Base-by-base conservation (phyloP, 2,113 vertebrate genomes). In the Hipposideros armiger region DNA sequence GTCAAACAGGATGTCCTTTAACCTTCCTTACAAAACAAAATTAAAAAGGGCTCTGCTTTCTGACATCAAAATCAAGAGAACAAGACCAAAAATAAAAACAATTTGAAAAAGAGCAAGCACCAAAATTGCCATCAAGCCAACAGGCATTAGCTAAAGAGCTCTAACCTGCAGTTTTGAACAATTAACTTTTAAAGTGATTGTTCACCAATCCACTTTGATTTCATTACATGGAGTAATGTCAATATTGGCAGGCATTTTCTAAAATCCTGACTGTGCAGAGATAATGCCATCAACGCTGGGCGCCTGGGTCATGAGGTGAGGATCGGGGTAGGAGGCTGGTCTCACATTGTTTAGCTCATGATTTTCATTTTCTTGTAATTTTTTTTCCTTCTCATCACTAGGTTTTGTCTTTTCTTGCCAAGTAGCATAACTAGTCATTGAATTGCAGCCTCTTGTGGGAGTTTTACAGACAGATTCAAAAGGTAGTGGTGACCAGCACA, bases 91-190 rank as follows among this genome's bases (percentile, higher is more conserved):
- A 70, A 62, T 88, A 69, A 66, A 93, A 56, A 45, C 50, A 52
- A 52, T 52, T 36, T 15, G 16, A 47, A 72, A 94, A 93, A 90
- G 42, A 91, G 66, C 80, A 98, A 93, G 56, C 26, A 84, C 76
- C 70, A 73, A 89, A 91, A 94, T n/a, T 84, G 66, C 69, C 42
- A 84, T 87, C 72, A 94, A 96, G 95, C 87, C 93, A 97, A 93
- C 67, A 84, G 5, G 72, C 62, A 1, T 83, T 95, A 4, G 0
- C 76, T 97, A 95, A 87, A 97, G 87, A 97, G 78, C 85, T 78
- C 73, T 74, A 97, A 97, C 96, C 97, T 97, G 95, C 58, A 10
- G 64, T 96, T 97, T 97, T 83, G 93, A 90, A 95, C 94, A 87
- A 92, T 92, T 97, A 87, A 67, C 62, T 97, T 97, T 90, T 88